phyloP scores from a whole-genome alignment of 2,888 invertebrate genomes.

The Fragum sueziense region DNA sequence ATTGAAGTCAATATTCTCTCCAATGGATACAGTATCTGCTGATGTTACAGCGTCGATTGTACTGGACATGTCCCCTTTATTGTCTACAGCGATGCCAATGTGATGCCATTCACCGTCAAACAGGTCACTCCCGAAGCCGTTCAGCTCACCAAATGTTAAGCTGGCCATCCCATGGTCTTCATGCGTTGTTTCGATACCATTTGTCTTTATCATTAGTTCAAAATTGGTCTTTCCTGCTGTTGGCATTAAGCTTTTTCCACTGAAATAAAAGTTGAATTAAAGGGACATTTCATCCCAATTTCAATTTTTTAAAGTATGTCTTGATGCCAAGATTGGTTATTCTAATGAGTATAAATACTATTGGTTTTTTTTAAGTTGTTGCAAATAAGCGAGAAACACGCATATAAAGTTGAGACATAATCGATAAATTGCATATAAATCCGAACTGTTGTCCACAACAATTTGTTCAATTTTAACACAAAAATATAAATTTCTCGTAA shows the following conservation, averaged over 20 bases:
- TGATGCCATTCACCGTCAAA: slow-evolving; percentile 53
- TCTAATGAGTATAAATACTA: too few relatives aligned
- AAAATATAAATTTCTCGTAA: too few relatives aligned
- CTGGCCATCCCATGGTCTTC: neutral
- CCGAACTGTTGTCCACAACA: too few relatives aligned
- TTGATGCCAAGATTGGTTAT: too few relatives aligned
- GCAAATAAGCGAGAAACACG: too few relatives aligned
- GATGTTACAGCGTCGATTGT: slow-evolving; percentile 26
- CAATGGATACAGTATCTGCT: slow-evolving; percentile 1
- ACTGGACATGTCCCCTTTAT: slow-evolving; percentile 17
- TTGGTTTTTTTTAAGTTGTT: too few relatives aligned
- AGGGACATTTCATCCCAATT: neutral
- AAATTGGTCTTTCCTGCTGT: neutral
- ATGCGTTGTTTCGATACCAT: neutral
- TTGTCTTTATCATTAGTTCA: neutral
- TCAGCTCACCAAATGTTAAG: neutral
- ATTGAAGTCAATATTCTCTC: neutral
- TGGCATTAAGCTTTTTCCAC: slow-evolving; percentile 4
- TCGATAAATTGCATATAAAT: too few relatives aligned
- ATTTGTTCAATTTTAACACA: too few relatives aligned
- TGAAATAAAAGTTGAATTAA: neutral
- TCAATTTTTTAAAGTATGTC: too few relatives aligned
- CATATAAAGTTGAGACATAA: too few relatives aligned
- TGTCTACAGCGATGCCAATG: slow-evolving; percentile 34
- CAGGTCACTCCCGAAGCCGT: slow-evolving; percentile 6